Conservation (phyloP, 2,888 invertebrate species). For the Digitonthophagus gazella region DNA sequence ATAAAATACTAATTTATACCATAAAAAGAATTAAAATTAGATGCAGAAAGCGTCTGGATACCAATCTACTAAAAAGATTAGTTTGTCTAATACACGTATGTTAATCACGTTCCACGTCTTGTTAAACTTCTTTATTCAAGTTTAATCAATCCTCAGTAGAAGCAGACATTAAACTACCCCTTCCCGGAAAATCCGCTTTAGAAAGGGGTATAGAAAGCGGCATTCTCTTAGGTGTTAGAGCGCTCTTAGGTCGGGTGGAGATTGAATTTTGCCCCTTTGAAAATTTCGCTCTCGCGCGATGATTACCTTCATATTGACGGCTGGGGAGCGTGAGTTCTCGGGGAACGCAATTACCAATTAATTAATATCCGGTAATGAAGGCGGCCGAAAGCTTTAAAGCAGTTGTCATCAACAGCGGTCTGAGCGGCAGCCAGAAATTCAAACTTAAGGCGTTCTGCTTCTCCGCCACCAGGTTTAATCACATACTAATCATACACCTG, state of each 20-base stretch:
- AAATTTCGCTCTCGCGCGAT: neutral
- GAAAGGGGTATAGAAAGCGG: neutral
- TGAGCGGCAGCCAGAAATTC: conserved; percentile 8
- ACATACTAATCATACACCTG: too few relatives aligned
- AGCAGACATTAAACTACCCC: too few relatives aligned
- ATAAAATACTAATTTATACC: too few relatives aligned
- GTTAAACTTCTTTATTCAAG: too few relatives aligned
- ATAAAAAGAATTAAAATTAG: too few relatives aligned
- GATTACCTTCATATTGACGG: neutral
- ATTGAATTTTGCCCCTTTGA: neutral
- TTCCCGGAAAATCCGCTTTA: neutral
- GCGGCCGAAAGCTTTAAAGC: conserved; percentile 24
- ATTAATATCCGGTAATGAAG: conserved; percentile 26
- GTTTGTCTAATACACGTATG: too few relatives aligned
- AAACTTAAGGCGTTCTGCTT: neutral
- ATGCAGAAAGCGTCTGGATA: too few relatives aligned
- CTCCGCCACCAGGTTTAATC: too few relatives aligned
- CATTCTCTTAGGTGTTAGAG: neutral
- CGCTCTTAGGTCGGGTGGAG: neutral
- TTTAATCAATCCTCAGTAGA: too few relatives aligned
- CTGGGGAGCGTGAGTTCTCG: neutral
- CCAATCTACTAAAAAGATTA: too few relatives aligned
- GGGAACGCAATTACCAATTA: conserved; percentile 25
- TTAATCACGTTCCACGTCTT: too few relatives aligned
- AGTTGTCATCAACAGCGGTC: conserved; percentile 23